Evolutionary conservation across 2,113 vertebrate species (phyloP).

Genomic region (Apodemus speciosus): DNA sequence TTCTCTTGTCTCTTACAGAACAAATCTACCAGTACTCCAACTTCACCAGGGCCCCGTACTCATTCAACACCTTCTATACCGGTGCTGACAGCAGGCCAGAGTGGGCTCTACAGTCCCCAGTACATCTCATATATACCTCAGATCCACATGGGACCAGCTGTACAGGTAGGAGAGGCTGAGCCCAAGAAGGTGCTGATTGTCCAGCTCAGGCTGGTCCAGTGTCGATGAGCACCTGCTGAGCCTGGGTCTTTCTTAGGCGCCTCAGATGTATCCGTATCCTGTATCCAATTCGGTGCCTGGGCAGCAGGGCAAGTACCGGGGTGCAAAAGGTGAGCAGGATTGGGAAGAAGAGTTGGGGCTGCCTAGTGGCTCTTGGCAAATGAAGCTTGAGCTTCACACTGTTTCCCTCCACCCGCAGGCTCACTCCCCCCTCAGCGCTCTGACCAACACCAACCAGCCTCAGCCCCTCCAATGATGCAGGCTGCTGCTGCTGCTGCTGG

Average conservation of each 20-base stretch:
- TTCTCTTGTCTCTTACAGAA: conserved; percentile 66
- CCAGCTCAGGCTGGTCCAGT: background rate
- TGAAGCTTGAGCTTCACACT: background rate
- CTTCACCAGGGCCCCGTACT: conserved; percentile 88
- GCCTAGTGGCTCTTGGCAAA: background rate
- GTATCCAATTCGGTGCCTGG: conserved; percentile 89
- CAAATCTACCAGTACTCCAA: conserved; percentile 87
- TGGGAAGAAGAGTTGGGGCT: background rate
- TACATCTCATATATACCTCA: conserved; percentile 89
- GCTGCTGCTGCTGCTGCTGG: conserved; percentile 89
- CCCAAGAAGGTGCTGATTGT: background rate
- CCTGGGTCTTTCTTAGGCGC: conserved; percentile 81
- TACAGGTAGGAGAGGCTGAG: conserved; percentile 82
- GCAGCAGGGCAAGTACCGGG: conserved; percentile 91
- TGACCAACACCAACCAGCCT: conserved; percentile 89
- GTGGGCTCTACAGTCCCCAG: conserved; percentile 85
- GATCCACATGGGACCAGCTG: conserved; percentile 89
- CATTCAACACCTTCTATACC: conserved; percentile 92
- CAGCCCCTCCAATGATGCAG: conserved; percentile 91
- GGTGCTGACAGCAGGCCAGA: conserved; percentile 90
- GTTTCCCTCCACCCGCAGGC: conserved; percentile 77
- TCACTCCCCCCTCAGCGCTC: conserved; percentile 88
- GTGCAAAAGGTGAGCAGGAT: conserved; percentile 89
- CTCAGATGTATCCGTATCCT: conserved; percentile 92
- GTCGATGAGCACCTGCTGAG: background rate